These are phyloP conservation scores for Myrmecobius fasciatus DNA, from an alignment of 2,113 vertebrate genomes.

Conservation along the genomic window DNA sequence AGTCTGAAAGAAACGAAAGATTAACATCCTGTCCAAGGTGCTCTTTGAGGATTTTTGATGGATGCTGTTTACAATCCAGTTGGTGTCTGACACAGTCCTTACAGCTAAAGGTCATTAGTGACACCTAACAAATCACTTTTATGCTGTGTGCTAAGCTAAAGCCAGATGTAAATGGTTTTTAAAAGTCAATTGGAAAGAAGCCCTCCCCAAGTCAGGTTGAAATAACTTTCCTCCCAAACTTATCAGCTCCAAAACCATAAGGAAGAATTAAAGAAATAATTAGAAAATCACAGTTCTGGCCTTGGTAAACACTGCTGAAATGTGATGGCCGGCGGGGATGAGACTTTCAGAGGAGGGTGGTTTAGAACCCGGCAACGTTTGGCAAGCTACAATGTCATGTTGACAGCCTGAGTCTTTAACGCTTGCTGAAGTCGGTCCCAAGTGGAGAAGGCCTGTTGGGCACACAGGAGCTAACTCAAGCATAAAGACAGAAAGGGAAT, in stretches of 20 bases:
- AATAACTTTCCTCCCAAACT: constrained; percentile 54
- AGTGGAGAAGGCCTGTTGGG: constrained; percentile 19
- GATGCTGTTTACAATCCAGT: constrained; percentile 57
- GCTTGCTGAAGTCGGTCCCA: not conserved
- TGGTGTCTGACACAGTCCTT: constrained; percentile 66
- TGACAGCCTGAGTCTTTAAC: constrained; percentile 43
- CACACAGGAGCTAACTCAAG: constrained; percentile 37
- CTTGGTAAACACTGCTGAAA: constrained; percentile 19
- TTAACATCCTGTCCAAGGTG: not conserved
- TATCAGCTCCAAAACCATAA: constrained; percentile 14
- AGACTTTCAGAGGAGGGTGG: not conserved
- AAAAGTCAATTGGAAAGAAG: constrained; percentile 64
- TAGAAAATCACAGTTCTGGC: constrained; percentile 32
- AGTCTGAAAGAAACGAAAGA: constrained; percentile 6
- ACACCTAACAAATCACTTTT: constrained; percentile 76
- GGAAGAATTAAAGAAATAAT: constrained; percentile 63
- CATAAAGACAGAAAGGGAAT: constrained; percentile 56
- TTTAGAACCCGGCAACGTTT: constrained; percentile 35
- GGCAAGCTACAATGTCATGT: constrained; percentile 33
- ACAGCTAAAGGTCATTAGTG: constrained; percentile 68
- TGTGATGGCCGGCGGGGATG: not conserved
- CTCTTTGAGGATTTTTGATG: constrained; percentile 56
- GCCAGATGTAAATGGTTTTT: constrained; percentile 71
- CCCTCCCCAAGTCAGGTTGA: constrained; percentile 46
- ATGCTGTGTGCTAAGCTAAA: constrained; percentile 63